These are phyloP conservation scores for Synanthedon tipuliformis DNA, from an alignment of 2,888 invertebrate genomes.

Conservation along the genomic window DNA sequence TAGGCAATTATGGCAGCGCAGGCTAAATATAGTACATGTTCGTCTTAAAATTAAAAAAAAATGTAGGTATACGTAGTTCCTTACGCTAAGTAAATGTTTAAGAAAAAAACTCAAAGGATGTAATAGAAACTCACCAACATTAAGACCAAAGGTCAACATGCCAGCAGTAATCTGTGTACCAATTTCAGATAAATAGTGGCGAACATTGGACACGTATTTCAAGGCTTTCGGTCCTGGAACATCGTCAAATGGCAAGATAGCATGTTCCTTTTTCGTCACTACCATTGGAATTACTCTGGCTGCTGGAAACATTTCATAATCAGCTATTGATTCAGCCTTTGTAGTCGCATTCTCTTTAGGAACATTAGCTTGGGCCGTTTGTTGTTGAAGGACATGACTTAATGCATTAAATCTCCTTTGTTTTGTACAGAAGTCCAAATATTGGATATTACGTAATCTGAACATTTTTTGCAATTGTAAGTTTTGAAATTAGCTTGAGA, in stretches of 20 bases:
- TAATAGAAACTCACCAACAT: slow-evolving; percentile 45
- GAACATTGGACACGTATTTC: slow-evolving; percentile 68
- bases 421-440: not conserved
- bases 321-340: not conserved
- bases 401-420: not conserved
- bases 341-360: not conserved
- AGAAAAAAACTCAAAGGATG: no score
- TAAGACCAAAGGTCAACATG: slow-evolving; percentile 59
- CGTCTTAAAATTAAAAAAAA: no score
- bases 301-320: slow-evolving; percentile 12
- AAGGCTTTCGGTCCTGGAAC: slow-evolving; percentile 74
- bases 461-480: no score
- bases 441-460: not conserved
- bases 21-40: no score
- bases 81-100: no score
- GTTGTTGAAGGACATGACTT: not conserved
- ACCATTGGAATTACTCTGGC: slow-evolving; percentile 38
- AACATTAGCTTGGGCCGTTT: not conserved
- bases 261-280: slow-evolving; percentile 35
- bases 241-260: slow-evolving; percentile 69
- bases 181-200: slow-evolving; percentile 71
- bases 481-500: no score
- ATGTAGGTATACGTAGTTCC: no score
- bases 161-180: slow-evolving; percentile 73
- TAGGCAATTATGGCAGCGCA: no score